Percentiles rank a stretch among this genome's conserved stretches.
These are phyloP conservation scores for Cybosia mesomella DNA, from an alignment of 2,888 invertebrate genomes.

Conservation along the genomic window DNA sequence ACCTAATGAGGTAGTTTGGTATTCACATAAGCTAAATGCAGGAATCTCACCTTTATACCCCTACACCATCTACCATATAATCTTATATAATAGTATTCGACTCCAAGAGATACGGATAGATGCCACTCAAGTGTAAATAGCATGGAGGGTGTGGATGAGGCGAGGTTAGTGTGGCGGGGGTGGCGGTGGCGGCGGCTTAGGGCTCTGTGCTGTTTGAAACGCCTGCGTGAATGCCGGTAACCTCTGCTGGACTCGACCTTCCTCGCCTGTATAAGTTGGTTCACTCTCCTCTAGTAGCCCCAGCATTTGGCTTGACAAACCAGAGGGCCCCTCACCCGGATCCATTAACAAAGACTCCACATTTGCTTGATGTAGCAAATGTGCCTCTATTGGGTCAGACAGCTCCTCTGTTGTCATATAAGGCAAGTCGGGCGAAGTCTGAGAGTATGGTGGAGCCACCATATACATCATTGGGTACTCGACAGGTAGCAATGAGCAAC, in stretches of 20 bases:
- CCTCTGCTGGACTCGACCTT: constrained; percentile 66
- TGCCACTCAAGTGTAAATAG: constrained; percentile 36
- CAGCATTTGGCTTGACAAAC: constrained; percentile 75
- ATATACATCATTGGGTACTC: constrained; percentile 77
- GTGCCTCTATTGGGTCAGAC: constrained; percentile 65
- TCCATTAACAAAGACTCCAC: constrained; percentile 75
- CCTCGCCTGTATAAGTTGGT: constrained; percentile 66
- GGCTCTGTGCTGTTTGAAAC: constrained; percentile 81
- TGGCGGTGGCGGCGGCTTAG: constrained; percentile 81
- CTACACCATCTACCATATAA: constrained; percentile 37
- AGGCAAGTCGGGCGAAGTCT: constrained; percentile 69
- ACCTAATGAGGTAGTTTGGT: constrained; percentile 85
- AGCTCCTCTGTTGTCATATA: constrained; percentile 65
- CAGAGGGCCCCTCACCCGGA: constrained; percentile 81
- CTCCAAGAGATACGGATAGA: constrained; percentile 7
- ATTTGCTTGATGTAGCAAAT: constrained; percentile 70
- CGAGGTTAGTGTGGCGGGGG: constrained; percentile 77
- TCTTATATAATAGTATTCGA: constrained; percentile 10
- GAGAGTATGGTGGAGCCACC: constrained; percentile 71
- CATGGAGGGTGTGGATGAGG: constrained; percentile 31
- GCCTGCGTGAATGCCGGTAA: constrained; percentile 84
- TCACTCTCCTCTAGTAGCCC: constrained; percentile 71
- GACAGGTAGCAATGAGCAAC: constrained; percentile 62
- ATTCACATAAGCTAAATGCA: constrained; percentile 81
- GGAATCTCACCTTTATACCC: constrained; percentile 55